A percentile compares a stretch with the other conserved stretches of the same genome.
Conservation (phyloP, 2,113 vertebrate species). For the Lampris megalopsis region DNA sequence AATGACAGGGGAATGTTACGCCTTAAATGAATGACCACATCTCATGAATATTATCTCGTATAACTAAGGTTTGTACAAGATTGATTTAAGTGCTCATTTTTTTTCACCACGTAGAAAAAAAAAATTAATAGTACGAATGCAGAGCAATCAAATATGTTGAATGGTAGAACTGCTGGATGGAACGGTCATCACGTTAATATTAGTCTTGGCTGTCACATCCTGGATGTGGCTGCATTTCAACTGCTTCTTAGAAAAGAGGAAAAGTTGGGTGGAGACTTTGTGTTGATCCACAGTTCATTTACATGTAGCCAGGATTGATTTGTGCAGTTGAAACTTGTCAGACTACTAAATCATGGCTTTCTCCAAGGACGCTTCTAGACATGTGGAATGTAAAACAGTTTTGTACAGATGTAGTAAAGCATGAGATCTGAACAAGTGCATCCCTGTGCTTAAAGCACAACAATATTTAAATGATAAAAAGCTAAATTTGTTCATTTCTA, state of each 20-base stretch:
- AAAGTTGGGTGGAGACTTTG: background rate
- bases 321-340: background rate
- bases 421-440: too few relatives aligned
- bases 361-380: background rate
- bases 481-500: too few relatives aligned
- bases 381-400: background rate
- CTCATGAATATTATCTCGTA: constrained; percentile 31
- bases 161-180: constrained; percentile 1
- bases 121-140: constrained; percentile 46
- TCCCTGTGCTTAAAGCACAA: too few relatives aligned
- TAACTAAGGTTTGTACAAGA: constrained; percentile 35
- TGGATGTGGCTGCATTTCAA: background rate
- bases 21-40: constrained; percentile 37
- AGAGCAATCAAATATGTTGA: constrained; percentile 35
- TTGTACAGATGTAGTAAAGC: background rate
- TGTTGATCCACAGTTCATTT: background rate
- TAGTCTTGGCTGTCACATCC: constrained; percentile 12
- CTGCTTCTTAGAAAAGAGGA: background rate
- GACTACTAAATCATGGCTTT: background rate
- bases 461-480: too few relatives aligned
- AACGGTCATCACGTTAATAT: constrained; percentile 21
- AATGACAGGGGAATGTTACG: constrained; percentile 32
- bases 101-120: constrained; percentile 15
- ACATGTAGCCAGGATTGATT: background rate
- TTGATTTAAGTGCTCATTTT: constrained; percentile 40